Conservation (phyloP, 2,888 invertebrate species). For the Hydriomena furcata region DNA sequence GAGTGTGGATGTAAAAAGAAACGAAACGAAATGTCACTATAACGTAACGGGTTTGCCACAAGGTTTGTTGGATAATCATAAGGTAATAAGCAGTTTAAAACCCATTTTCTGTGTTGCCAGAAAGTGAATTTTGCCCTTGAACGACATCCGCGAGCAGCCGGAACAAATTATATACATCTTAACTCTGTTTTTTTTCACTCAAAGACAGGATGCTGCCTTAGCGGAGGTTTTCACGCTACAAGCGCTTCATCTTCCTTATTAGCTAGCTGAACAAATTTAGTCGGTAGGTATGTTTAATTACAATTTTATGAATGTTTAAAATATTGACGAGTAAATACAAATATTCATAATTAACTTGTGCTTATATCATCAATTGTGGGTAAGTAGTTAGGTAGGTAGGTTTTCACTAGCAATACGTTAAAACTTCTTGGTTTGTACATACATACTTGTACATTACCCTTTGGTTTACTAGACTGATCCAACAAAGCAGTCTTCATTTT, state of each 20-base stretch:
- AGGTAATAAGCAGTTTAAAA: slow-evolving; percentile 29
- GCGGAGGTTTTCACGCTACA: slow-evolving; percentile 71
- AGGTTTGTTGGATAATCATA: not conserved
- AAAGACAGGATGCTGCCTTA: slow-evolving; percentile 77
- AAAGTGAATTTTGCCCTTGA: slow-evolving; percentile 76
- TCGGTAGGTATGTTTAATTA: slow-evolving; percentile 3
- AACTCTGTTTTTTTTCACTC: slow-evolving; percentile 40
- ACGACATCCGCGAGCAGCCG: slow-evolving; percentile 77
- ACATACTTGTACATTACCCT: too few species aligned
- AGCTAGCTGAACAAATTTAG: slow-evolving; percentile 20
- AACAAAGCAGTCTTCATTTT: not conserved
- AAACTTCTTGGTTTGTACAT: too few species aligned
- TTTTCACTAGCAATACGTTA: too few species aligned
- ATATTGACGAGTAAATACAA: too few species aligned
- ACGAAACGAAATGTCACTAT: not conserved
- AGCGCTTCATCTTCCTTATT: slow-evolving; percentile 64
- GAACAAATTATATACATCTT: slow-evolving; percentile 66
- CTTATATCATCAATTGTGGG: too few species aligned
- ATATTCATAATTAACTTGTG: too few species aligned
- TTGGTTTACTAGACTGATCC: not conserved
- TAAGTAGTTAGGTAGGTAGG: too few species aligned
- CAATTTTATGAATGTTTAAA: not conserved
- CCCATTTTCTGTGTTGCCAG: slow-evolving; percentile 43
- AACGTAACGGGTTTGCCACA: not conserved
- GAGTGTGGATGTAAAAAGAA: not conserved